These are phyloP conservation scores for Labeo calbasu DNA, from an alignment of 2,797 vertebrate genomes.

Conservation along the genomic window DNA sequence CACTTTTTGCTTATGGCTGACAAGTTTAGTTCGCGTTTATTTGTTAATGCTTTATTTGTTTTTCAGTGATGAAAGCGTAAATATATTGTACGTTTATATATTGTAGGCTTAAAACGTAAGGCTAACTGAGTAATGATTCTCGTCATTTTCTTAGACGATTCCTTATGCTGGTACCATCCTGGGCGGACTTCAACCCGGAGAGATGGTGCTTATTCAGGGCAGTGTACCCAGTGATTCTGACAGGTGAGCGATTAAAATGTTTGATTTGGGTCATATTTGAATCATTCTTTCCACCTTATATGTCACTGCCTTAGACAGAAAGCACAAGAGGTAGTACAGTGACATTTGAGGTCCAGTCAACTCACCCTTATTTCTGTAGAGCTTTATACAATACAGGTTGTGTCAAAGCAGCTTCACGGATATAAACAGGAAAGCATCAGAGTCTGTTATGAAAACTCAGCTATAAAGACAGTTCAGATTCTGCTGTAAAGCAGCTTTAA, in stretches of 20 bases:
- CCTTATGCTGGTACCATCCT: slow-evolving; percentile 86
- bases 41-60: background rate
- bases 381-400: background rate
- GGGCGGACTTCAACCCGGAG: slow-evolving; percentile 81
- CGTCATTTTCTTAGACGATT: slow-evolving; percentile 71
- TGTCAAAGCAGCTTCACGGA: background rate
- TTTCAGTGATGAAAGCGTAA: background rate
- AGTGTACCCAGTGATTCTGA: slow-evolving; percentile 79
- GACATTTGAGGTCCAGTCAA: background rate
- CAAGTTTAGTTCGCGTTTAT: background rate
- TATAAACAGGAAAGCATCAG: background rate
- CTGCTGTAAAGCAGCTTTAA: background rate
- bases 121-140: background rate
- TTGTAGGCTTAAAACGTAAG: background rate
- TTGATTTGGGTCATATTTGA: background rate
- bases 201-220: slow-evolving; percentile 86
- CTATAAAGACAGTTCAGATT: background rate
- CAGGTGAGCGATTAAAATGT: slow-evolving; percentile 76
- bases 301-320: background rate
- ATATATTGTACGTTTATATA: background rate
- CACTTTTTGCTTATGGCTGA: background rate
- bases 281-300: background rate
- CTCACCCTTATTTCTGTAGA: background rate
- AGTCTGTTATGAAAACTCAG: too few species aligned
- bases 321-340: background rate